Base-by-base conservation (phyloP, 2,888 invertebrate genomes). In the Idaea dimidiata region DNA sequence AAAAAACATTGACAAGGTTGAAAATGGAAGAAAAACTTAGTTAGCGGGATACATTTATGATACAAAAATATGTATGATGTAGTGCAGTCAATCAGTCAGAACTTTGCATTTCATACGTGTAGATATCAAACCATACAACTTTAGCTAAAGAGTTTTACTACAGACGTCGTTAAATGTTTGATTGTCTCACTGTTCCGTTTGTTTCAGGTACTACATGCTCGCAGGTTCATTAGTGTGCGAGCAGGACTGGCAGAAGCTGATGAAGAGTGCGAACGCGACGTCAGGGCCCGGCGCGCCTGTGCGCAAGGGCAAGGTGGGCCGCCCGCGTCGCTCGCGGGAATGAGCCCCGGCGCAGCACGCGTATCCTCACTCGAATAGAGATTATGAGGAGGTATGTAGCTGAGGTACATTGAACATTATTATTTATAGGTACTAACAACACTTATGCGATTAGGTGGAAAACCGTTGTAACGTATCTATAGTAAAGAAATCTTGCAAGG, bases 241-340 rank as follows among this genome's bases (percentile, higher is more conserved):
- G 93, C 97, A 97, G 91, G 98, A 98, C 93, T 98, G 97, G 96
- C 97, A 97, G 91, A 98, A 98, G 93, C 94, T 98, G 84, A 95
- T 97, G 89, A 97, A 97, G 91, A 94, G 93, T 75, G 95, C 95
- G 74, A 95, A 94, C 81, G 93, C 94, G 72, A 78, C 81, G 91
- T 83, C 93, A 71, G 93, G 93, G 73, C 84, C 89, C 31, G 95
- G 95, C 74, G 94, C 95, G 81, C 94, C 95, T 17, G 96, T 96
- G 79, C 95, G 97, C 89, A 97, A 97, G 93, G 97, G 97, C 90
- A 97, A 97, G 91, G 96, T 96, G 79, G 97, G 97, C 67, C 94
- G 97, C 82, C 97, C 97, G 87, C 95, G 97, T 87, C 94, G 97
- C 86, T 96, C 96, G 93, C 95, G 97, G 86, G 97, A 97, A 95